Conservation (phyloP, 2,797 vertebrate genomes). For the Muraenolepis orangiensis region DNA sequence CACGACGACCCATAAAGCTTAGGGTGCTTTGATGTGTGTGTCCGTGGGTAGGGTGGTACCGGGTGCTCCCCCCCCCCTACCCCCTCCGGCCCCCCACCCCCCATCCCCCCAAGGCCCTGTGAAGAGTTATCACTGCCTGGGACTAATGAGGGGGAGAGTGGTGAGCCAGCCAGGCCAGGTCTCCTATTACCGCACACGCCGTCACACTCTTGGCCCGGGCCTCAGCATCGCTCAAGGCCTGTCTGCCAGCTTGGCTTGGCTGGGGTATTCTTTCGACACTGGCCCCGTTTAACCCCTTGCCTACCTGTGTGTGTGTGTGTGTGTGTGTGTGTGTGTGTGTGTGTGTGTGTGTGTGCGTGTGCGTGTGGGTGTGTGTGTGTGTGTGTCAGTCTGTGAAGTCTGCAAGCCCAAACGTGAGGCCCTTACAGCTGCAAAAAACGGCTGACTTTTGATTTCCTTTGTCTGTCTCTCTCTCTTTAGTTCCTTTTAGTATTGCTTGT, state of each 20-base stretch:
- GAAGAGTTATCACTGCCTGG: constrained; percentile 65
- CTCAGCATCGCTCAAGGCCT: constrained; percentile 49
- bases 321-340: constrained; percentile 24
- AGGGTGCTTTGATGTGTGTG: not conserved
- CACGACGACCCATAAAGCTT: not conserved
- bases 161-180: constrained; percentile 56
- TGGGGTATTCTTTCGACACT: no score
- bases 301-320: not conserved
- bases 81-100: constrained; percentile 16
- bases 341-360: constrained; percentile 15
- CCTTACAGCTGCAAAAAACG: constrained; percentile 23
- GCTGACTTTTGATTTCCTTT: not conserved
- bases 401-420: constrained; percentile 53
- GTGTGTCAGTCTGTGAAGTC: constrained; percentile 16
- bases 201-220: constrained; percentile 9
- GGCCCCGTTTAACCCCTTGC: constrained; percentile 48
- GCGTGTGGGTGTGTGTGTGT: constrained; percentile 24
- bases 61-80: constrained; percentile 25
- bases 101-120: constrained; percentile 37
- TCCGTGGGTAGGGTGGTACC: constrained; percentile 44
- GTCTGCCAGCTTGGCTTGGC: not conserved
- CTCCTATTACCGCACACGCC: constrained; percentile 45
- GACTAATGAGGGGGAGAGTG: constrained; percentile 62
- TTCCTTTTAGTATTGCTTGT: no score
- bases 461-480: not conserved